Evolutionary conservation across 2,888 invertebrate species (phyloP).

Genomic region (Parnassius smintheus): DNA sequence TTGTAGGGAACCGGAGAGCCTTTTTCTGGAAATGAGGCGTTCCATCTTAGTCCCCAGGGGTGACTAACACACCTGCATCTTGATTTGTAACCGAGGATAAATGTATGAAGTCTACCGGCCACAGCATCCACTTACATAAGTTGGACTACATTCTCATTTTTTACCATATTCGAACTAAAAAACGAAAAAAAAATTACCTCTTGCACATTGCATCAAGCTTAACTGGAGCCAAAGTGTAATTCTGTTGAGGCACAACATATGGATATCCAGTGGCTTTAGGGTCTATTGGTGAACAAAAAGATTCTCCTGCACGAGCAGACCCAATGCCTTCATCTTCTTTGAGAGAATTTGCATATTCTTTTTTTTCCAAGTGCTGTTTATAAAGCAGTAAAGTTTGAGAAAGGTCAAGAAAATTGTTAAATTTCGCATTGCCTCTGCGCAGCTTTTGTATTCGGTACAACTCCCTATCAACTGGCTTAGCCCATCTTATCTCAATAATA

Average conservation of each 20-base stretch:
- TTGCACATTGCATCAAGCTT: conserved; percentile 70
- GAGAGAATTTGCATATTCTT: conserved; percentile 58
- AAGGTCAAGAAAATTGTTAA: conserved; percentile 62
- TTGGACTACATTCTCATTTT: neutral
- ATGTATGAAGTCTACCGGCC: too few species aligned
- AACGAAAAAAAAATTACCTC: conserved; percentile 42
- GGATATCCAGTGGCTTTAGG: conserved; percentile 34
- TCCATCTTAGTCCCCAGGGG: too few species aligned
- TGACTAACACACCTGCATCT: too few species aligned
- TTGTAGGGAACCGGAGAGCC: too few species aligned
- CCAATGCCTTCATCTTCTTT: conserved; percentile 69
- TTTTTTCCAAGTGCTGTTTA: conserved; percentile 67
- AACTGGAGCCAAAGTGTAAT: conserved; percentile 58
- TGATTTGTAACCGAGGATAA: too few species aligned
- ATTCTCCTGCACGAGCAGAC: conserved; percentile 56
- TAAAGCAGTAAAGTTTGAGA: conserved; percentile 68
- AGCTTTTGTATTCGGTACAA: conserved; percentile 67
- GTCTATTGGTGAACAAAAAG: conserved; percentile 52
- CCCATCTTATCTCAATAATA: conserved; percentile 78
- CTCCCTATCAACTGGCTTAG: conserved; percentile 78
- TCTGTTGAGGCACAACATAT: conserved; percentile 35
- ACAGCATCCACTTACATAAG: neutral
- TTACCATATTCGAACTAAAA: neutral
- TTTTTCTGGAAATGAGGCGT: too few species aligned
- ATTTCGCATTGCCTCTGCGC: conserved; percentile 71